phyloP scores from a whole-genome alignment of 2,888 invertebrate species.

The Shargacucullia verbasci region DNA sequence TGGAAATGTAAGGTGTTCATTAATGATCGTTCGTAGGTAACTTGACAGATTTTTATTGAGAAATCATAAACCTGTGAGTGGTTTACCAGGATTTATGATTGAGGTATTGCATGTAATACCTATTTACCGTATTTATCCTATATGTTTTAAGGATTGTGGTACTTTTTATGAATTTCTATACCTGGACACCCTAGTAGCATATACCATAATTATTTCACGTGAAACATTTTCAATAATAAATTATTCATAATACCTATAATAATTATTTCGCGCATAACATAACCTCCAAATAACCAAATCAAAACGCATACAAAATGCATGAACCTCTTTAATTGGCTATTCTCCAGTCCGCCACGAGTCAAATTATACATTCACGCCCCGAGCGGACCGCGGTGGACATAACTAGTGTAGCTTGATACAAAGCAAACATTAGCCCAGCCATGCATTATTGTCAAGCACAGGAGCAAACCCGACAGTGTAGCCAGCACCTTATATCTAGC shows the following conservation, averaged over 20 bases:
- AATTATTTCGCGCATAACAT: slow-evolving; percentile 1
- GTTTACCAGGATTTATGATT: too few relatives aligned
- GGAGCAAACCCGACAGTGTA: slow-evolving; percentile 59
- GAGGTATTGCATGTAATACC: too few relatives aligned
- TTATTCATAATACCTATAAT: neutral
- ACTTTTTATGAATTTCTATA: too few relatives aligned
- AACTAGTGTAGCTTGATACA: slow-evolving; percentile 85
- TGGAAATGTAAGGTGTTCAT: too few relatives aligned
- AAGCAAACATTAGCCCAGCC: slow-evolving; percentile 88
- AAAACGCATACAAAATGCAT: slow-evolving; percentile 82
- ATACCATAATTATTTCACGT: too few relatives aligned
- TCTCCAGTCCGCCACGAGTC: slow-evolving; percentile 69
- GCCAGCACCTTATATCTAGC: slow-evolving; percentile 52
- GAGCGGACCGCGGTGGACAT: slow-evolving; percentile 81
- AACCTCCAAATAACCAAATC: slow-evolving; percentile 60
- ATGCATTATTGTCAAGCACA: slow-evolving; percentile 89
- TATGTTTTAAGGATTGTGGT: too few relatives aligned
- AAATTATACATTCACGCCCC: slow-evolving; percentile 87
- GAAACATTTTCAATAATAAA: neutral
- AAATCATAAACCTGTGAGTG: too few relatives aligned
- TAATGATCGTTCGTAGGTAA: too few relatives aligned
- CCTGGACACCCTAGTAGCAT: too few relatives aligned
- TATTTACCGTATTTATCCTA: too few relatives aligned
- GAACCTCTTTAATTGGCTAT: slow-evolving; percentile 85
- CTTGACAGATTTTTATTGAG: too few relatives aligned